A percentile compares a stretch with the other conserved stretches of the same genome.
Conservation (phyloP, 2,888 invertebrate genomes). For the Eustalomyia histrio region DNA sequence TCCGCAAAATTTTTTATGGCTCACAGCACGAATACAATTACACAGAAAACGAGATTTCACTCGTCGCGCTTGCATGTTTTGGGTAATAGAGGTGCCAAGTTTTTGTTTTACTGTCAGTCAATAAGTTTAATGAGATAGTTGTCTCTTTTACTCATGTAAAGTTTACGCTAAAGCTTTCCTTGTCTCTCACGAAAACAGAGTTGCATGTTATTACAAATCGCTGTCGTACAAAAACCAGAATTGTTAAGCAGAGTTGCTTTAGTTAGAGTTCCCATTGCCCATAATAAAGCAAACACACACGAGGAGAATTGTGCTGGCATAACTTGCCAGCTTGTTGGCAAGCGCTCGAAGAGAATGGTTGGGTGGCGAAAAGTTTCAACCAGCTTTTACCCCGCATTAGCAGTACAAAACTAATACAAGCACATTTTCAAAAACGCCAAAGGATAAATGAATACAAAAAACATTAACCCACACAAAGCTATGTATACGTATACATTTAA, state of each 20-base stretch:
- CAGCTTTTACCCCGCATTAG: too few relatives aligned
- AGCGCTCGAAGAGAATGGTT: too few relatives aligned
- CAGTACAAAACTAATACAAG: too few relatives aligned
- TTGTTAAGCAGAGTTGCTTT: not conserved
- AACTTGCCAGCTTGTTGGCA: too few relatives aligned
- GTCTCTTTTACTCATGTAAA: constrained; percentile 39
- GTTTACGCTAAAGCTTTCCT: constrained; percentile 1
- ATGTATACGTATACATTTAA: too few relatives aligned
- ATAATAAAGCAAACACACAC: too few relatives aligned
- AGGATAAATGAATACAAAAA: too few relatives aligned
- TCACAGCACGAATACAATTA: constrained; percentile 76
- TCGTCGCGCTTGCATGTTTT: constrained; percentile 64
- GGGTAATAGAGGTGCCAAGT: constrained; percentile 47
- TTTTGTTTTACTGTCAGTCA: constrained; percentile 36
- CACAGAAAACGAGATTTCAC: constrained; percentile 69
- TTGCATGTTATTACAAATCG: constrained; percentile 20
- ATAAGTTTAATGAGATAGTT: constrained; percentile 11
- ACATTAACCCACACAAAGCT: too few relatives aligned
- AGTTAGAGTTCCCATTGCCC: too few relatives aligned
- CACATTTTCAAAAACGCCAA: too few relatives aligned
- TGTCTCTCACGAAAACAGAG: constrained; percentile 10
- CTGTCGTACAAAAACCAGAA: not conserved
- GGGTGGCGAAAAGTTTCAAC: too few relatives aligned
- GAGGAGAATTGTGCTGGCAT: too few relatives aligned
- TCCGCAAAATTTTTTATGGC: constrained; percentile 75